Conservation (phyloP, 2,113 vertebrate genomes). For the Rafetus swinhoei region DNA sequence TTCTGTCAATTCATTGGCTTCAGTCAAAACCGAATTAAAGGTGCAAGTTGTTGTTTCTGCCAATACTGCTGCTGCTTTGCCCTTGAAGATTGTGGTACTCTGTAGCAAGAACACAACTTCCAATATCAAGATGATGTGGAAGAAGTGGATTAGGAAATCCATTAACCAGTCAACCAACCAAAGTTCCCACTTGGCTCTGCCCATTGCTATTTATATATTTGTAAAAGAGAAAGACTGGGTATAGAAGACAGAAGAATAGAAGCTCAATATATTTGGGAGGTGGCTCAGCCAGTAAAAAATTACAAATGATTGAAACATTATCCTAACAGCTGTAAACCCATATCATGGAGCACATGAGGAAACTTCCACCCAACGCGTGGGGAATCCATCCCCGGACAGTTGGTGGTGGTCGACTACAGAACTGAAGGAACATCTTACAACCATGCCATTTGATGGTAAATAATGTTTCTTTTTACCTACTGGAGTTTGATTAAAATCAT, state of each 20-base stretch:
- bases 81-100: neutral
- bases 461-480: neutral
- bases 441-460: constrained; percentile 19
- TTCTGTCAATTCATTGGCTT: neutral
- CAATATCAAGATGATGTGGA: neutral
- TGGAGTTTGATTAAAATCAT: neutral
- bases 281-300: neutral
- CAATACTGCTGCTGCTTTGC: neutral
- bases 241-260: neutral
- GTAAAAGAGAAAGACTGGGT: neutral
- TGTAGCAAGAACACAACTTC: neutral
- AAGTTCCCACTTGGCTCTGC: neutral
- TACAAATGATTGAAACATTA: constrained; percentile 20
- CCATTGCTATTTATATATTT: neutral
- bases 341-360: neutral
- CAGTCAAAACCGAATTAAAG: neutral
- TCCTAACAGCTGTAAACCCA: constrained; percentile 32
- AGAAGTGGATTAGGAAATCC: neutral
- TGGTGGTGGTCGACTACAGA: constrained; percentile 25
- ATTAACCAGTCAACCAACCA: neutral
- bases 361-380: neutral
- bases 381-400: neutral
- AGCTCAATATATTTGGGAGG: neutral
- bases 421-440: neutral
- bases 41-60: neutral